Evolutionary conservation across 2,888 invertebrate genomes (phyloP), one percentile per base, ranked within the genome.

Genomic region (Zonitis immaculata): DNA sequence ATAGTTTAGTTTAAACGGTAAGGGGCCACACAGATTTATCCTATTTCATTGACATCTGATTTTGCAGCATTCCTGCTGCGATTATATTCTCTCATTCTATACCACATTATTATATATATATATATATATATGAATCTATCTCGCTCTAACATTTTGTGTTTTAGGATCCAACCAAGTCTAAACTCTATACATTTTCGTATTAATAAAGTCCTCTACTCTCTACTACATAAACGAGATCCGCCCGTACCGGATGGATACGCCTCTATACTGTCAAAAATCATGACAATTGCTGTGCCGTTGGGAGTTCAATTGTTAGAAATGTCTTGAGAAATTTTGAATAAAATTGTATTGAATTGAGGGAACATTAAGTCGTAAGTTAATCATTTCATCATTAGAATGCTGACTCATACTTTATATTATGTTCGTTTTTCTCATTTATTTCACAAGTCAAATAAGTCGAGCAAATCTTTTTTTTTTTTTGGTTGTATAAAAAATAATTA

Each of bases 191-290:
- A 39, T 58, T 58, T 54, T 50, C 47, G 52, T 50, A 58, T 58
- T 58, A 58, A 58, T 58, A 52, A 58, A 58, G 58, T 58, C 55
- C 58, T 55, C 39, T 52, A n/a, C n/a, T n/a, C n/a, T n/a, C n/a
- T n/a, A n/a, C n/a, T n/a, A 45, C 58, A 52, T 52, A 45, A 52
- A 55, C 52, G 49, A 52, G 52, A 58, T 58, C 58, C 39, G 42
- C 48, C 25, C 48, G 20, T 42, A 42, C 39, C 42, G 14, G 18
- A 42, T 42, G 39, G 25, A 28, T 22, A 42, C 27, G 45, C 27
- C 45, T 32, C 45, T 28, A 28, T 25, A 32, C 39, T 42, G 39
- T 27, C 39, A 49, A 43, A 28, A 43, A 43, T 42, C 11, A 39
- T 16, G 11, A 39, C 39, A 39, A 39, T 39, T 39, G 39, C 39